phyloP scores from a whole-genome alignment of 2,797 vertebrate genomes.

The Lophius americanus region DNA sequence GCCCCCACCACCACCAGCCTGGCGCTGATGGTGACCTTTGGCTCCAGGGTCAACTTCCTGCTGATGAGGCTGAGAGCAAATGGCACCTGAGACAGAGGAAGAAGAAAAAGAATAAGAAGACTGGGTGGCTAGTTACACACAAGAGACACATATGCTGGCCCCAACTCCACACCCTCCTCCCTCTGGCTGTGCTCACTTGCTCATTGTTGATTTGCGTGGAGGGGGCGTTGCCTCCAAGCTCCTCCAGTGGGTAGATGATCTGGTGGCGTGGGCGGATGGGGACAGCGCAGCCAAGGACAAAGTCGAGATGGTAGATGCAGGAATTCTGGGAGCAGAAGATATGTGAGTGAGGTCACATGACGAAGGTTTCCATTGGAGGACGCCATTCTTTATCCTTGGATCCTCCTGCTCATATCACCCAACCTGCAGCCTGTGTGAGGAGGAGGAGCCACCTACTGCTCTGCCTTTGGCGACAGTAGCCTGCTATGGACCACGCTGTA shows the following conservation, averaged over 20 bases:
- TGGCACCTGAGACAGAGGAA: slow-evolving; percentile 71
- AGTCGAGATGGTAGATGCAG: slow-evolving; percentile 85
- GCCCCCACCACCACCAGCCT: slow-evolving; percentile 94
- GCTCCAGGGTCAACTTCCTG: slow-evolving; percentile 89
- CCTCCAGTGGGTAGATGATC: slow-evolving; percentile 93
- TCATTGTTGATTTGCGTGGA: slow-evolving; percentile 87
- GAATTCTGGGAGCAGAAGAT: slow-evolving; percentile 82
- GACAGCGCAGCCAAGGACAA: slow-evolving; percentile 87
- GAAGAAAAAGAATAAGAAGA: slow-evolving; percentile 17
- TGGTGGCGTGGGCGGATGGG: slow-evolving; percentile 92
- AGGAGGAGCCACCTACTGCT: slow-evolving; percentile 72
- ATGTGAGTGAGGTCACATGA: no score
- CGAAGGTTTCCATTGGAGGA: background rate
- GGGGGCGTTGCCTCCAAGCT: slow-evolving; percentile 90
- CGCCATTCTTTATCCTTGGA: slow-evolving; percentile 5
- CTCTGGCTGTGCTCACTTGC: slow-evolving; percentile 89
- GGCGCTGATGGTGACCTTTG: slow-evolving; percentile 86
- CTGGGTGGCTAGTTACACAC: no score
- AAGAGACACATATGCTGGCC: no score
- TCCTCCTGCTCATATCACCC: slow-evolving; percentile 52
- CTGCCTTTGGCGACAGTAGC: slow-evolving; percentile 31
- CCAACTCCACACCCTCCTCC: background rate
- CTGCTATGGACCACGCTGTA: slow-evolving; percentile 28
- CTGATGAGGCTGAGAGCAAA: slow-evolving; percentile 90
- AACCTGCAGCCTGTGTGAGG: slow-evolving; percentile 61